Base-by-base conservation (phyloP, 2,113 vertebrate species). In the Serilophus lunatus region DNA sequence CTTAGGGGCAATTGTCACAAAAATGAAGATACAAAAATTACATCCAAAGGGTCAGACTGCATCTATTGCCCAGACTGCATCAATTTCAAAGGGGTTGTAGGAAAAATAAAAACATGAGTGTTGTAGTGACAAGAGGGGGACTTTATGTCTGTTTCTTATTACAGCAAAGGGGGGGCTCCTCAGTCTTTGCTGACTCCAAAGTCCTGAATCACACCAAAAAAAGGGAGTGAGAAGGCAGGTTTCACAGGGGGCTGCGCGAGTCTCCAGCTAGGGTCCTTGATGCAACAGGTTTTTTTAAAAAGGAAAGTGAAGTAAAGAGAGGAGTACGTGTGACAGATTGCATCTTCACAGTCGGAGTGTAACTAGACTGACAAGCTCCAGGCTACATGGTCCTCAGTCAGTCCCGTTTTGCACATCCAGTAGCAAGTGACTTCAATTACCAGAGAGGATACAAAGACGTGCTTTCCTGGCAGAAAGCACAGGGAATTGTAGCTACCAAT, bases 121-220 rank as follows among this genome's bases (percentile, higher is more conserved):
- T 75, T 80, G 88, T 82, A 64, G 94, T 92, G 96, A 83, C 96
- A 97, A 97, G 93, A 98, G 97, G 97, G 97, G 98, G 96, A 96
- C 97, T 92, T 97, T 85, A 97, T 82, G 99, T 99, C 99, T 99
- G 99, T 99, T 99, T 99, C 99, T 99, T 99, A 99, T 99, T 99
- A 99, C 99, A 98, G 97, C 98, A 98, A 98, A 91, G 96, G 36
- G 63, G 96, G 96, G 98, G 98, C 98, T 98, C 98, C 98, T 98
- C 98, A 97, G 97, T 98, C 97, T 97, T 97, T 98, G 97, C 98
- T 98, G 98, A 97, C 98, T 98, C 98, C 97, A 98, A 98, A 98
- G 98, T 98, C 98, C 98, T 98, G 98, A 98, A 97, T 98, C 98
- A 98, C 98, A 98, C 98, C 98, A 98, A 98, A 98, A 97, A 93